Evolutionary conservation across 2,113 vertebrate genomes (phyloP), one percentile per base, ranked within the genome.

Genomic region (Anser brachyrhynchus): DNA sequence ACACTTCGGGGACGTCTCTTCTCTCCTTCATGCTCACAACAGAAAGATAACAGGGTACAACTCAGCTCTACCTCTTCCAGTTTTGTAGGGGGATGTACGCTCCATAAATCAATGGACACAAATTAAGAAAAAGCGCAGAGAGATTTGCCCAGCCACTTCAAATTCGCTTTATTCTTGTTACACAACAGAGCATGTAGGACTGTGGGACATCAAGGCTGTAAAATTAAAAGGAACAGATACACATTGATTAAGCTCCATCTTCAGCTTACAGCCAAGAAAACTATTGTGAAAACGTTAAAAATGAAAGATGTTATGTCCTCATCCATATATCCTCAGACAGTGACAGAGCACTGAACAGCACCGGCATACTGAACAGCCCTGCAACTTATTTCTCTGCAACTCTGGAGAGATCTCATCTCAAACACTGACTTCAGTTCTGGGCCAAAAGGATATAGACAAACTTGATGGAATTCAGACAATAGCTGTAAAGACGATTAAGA

Each of bases 211-310:
- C 39, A 70, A 88, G 57, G 78, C 4, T 0, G 3, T 74, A 82
- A 90, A 95, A 90, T 46, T 82, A 58, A 87, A 87, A 93, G n/a
- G n/a, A 94, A 94, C 39, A 71, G 65, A 88, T 84, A 89, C 7
- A 70, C 43, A 84, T 37, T 87, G 65, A 72, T 93, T 93, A 75
- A 94, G 87, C 35, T 70, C 39, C 58, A 74, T 65, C n/a, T 82
- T 78, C 81, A 91, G 43, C 21, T 95, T 90, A 89, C 39, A 58
- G 58, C n/a, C 70, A 89, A 90, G 54, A 87, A 93, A 92, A 81
- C 76, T 72, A 52, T 61, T 51, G 71, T 8, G 43, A 76, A 92
- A 84, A 76, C 2, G 7, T 90, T 92, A 92, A 95, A 94, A 89
- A 43, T 74, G 35, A 86, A 81, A 71, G 3, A 90, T 78, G 39